Evolutionary conservation across 2,113 vertebrate species (phyloP).

Genomic region (Ptilorrhoa leucosticta): DNA sequence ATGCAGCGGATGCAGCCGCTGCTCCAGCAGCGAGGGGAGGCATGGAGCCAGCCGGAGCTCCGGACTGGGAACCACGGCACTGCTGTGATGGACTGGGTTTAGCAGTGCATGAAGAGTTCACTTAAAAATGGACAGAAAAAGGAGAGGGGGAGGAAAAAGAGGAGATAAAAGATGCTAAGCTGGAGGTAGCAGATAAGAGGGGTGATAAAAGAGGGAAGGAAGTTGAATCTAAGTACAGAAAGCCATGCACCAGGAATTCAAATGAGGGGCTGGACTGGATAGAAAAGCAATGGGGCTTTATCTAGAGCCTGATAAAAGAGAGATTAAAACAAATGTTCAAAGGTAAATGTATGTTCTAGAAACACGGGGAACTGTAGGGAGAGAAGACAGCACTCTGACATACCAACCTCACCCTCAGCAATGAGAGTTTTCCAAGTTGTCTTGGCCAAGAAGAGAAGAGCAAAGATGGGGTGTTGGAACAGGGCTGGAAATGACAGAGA

Average conservation of each 20-base stretch:
- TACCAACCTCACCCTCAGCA: background rate
- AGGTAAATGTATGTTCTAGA: background rate
- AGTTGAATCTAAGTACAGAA: background rate
- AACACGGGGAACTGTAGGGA: background rate
- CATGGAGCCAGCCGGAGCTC: constrained; percentile 52
- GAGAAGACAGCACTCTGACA: background rate
- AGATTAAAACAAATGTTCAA: constrained; percentile 24
- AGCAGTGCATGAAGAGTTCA: constrained; percentile 55
- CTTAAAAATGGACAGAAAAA: constrained; percentile 40
- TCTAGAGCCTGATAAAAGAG: constrained; percentile 4
- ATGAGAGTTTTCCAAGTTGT: background rate
- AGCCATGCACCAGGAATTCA: background rate
- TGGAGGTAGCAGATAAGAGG: background rate
- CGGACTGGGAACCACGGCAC: constrained; percentile 49
- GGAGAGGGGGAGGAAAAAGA: constrained; percentile 6
- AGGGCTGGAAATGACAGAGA: background rate
- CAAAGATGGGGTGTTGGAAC: background rate
- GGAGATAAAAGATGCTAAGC: background rate
- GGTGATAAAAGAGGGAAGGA: background rate
- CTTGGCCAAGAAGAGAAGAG: background rate
- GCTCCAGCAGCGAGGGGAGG: constrained; percentile 45
- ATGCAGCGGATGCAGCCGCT: constrained; percentile 53
- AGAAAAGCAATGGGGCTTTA: background rate
- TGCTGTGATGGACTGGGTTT: constrained; percentile 53
- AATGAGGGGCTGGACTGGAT: background rate